These are phyloP conservation scores for Zosterops lateralis DNA, from an alignment of 2,113 vertebrate genomes.

Conservation along the genomic window DNA sequence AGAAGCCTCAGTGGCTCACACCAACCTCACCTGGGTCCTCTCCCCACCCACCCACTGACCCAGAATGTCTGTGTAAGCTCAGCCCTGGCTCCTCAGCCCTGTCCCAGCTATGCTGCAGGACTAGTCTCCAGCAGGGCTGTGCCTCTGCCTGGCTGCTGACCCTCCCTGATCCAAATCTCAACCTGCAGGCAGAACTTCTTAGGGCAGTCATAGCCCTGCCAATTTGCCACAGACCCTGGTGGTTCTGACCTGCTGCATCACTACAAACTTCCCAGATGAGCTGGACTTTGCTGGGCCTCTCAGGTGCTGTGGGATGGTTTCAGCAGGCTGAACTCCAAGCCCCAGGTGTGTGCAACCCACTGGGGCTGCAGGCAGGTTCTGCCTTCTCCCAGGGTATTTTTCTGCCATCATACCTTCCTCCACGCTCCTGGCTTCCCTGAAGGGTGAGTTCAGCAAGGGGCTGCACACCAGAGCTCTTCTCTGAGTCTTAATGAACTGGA, in stretches of 20 bases:
- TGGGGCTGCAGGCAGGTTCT: neutral
- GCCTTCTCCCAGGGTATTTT: neutral
- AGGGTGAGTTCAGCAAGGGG: slow-evolving; percentile 31
- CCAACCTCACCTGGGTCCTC: neutral
- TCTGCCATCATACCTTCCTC: slow-evolving; percentile 37
- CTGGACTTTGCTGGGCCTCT: neutral
- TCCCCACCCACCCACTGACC: neutral
- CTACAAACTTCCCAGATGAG: neutral
- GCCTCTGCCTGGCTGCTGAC: neutral
- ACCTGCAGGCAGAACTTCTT: fast-evolving
- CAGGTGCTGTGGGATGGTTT: neutral
- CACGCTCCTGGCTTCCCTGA: neutral
- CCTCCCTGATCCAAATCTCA: neutral
- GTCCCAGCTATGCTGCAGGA: neutral
- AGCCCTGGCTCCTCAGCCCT: neutral
- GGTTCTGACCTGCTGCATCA: neutral
- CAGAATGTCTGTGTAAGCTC: neutral
- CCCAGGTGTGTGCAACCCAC: neutral
- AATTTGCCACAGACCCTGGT: neutral
- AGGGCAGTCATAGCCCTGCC: fast-evolving
- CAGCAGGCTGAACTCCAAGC: neutral
- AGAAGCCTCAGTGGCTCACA: neutral
- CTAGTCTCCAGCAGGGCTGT: neutral
- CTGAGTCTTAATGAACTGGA: slow-evolving; percentile 86
- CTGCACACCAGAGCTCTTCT: slow-evolving; percentile 72